Conservation (phyloP, 2,888 invertebrate genomes). For the Aplocera efformata region DNA sequence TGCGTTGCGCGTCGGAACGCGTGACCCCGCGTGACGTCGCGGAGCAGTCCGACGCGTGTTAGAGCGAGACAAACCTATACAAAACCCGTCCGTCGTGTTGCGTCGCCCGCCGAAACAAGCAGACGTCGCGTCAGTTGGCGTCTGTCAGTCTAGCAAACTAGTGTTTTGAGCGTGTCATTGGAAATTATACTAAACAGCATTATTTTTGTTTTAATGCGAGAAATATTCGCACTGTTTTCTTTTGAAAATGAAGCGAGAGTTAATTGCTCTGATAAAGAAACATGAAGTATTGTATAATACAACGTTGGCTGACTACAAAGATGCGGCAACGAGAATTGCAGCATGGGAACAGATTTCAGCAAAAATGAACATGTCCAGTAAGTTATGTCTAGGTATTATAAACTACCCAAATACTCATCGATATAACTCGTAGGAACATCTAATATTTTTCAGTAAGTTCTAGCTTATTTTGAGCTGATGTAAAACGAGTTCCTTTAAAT, state of each 20-base stretch:
- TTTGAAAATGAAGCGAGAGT: constrained; percentile 3
- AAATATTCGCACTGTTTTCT: no score
- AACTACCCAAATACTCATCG: no score
- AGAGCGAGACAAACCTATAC: constrained; percentile 6
- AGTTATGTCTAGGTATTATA: no score
- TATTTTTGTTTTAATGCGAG: no score
- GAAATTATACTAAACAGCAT: neutral
- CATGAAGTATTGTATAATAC: constrained; percentile 7
- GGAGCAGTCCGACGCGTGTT: neutral
- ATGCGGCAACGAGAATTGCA: constrained; percentile 4
- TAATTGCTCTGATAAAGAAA: constrained; percentile 4
- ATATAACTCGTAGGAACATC: no score
- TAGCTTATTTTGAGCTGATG: no score
- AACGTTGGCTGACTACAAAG: constrained; percentile 5
- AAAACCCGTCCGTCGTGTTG: neutral
- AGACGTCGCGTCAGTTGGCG: constrained; percentile 6
- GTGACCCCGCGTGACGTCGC: constrained; percentile 2
- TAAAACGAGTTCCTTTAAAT: no score
- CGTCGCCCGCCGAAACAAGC: neutral
- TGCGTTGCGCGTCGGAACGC: neutral
- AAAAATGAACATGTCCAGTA: constrained; percentile 7
- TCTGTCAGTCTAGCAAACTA: constrained; percentile 1
- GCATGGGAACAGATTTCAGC: constrained; percentile 9
- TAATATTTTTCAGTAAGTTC: no score
- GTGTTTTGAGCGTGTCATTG: no score